A percentile compares a stretch with the other conserved stretches of the same genome.
phyloP scores from a whole-genome alignment of 1,140 invertebrate species.

The Orius insidiosus region DNA sequence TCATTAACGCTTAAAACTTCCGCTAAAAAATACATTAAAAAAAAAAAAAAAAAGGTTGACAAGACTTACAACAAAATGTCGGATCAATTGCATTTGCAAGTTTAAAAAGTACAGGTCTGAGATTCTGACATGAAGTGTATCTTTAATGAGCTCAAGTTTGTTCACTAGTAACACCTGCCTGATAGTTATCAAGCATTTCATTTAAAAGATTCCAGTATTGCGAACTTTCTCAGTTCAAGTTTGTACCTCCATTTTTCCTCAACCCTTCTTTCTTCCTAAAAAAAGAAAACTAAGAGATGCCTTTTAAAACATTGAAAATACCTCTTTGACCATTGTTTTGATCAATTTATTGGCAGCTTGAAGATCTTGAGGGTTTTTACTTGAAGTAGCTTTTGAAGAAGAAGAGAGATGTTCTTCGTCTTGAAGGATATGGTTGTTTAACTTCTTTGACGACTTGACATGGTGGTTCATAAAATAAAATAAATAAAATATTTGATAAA shows the following conservation, averaged over 20 bases:
- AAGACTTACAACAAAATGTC: constrained; percentile 39
- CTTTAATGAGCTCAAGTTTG: constrained; percentile 68
- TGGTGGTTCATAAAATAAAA: constrained; percentile 6
- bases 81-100: constrained; percentile 49
- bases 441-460: constrained; percentile 16
- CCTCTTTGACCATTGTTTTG: constrained; percentile 84
- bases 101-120: constrained; percentile 54
- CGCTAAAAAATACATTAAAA: constrained; percentile 29
- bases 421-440: constrained; percentile 49
- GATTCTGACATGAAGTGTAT: constrained; percentile 60
- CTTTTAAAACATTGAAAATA: constrained; percentile 21
- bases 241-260: constrained; percentile 58
- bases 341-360: constrained; percentile 91
- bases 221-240: constrained; percentile 68
- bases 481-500: not conserved
- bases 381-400: constrained; percentile 78
- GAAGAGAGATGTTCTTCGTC: constrained; percentile 76
- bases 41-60: not conserved
- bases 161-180: constrained; percentile 35
- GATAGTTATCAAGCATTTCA: constrained; percentile 69
- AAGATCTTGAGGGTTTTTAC: constrained; percentile 87
- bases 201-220: constrained; percentile 64
- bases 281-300: constrained; percentile 5
- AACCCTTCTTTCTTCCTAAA: constrained; percentile 65
- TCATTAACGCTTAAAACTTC: constrained; percentile 67